These are phyloP conservation scores for Lytechinus pictus DNA, from an alignment of 35 echinoderm and acorn worm genomes.

Conservation along the genomic window DNA sequence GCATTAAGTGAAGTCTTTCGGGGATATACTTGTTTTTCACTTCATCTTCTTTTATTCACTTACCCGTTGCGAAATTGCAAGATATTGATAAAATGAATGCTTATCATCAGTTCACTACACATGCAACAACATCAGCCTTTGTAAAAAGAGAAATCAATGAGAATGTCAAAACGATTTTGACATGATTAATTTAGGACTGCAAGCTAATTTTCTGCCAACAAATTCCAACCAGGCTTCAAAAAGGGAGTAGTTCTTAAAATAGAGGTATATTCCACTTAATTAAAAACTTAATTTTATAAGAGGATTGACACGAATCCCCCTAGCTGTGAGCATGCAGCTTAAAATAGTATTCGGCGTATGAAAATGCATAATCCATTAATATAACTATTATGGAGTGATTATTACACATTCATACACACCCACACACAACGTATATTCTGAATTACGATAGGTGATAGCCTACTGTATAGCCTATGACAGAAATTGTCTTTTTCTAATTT, in stretches of 20 bases:
- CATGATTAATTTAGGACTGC: not conserved
- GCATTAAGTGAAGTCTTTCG: not conserved
- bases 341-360: not conserved
- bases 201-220: not conserved
- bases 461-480: no score
- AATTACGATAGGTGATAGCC: no score
- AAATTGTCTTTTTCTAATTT: no score
- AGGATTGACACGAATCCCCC: not conserved
- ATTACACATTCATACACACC: no score
- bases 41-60: not conserved
- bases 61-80: not conserved
- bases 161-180: not conserved
- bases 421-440: no score
- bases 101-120: not conserved
- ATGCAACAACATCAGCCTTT: not conserved
- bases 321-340: not conserved
- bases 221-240: not conserved
- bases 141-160: not conserved
- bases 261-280: not conserved
- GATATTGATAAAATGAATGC: no score
- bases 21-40: not conserved
- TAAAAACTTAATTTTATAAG: not conserved
- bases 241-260: not conserved
- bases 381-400: no score
- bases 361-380: not conserved